Evolutionary conservation across 2,888 invertebrate species (phyloP), one percentile per base, ranked within the genome.

Genomic region (Caenorhabditis sinica): DNA sequence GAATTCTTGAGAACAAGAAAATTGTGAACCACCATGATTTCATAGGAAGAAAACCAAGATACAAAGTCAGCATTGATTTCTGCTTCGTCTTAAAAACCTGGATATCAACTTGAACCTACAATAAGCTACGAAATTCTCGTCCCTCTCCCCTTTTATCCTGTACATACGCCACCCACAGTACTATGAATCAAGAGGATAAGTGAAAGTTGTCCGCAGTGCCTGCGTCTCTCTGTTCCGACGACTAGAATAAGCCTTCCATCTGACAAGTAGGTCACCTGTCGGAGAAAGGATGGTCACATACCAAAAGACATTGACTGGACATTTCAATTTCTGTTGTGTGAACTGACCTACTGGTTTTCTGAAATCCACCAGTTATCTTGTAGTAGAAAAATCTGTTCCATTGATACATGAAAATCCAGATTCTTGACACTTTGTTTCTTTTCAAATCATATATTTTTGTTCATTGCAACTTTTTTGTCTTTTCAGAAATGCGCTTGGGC

Each of bases 251-350:
- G 36, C 51, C 51, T n/a, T 49, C 15, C 51, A 30, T 66, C 17
- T 9, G 36, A 25, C 17, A 69, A 69, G 51, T 69, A 69, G 69
- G 69, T 69, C 69, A 56, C 40, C 56, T n/a, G 60, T 25, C 60
- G 60, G 72, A 17, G 69, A 1, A 40, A 13, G 28, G 60, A 23
- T 72, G 71, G 58, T 71, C 58, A 58, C 40, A 53, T 53, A 56
- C 51, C 36, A 53, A 23, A 40, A 43, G 36, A 25, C 9, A 58
- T 8, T 5, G 33, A 71, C 71, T 28, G 60, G 43, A 60, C 49
- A 60, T 49, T 33, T 25, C 45, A 33, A 61, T 15, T 40, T 56
- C 58, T 25, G 1, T 23, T 17, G 17, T 49, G 51, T 20, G 30
- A 40, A 20, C 25, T 51, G 51, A 20, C 4, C 6, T 8, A 9